Base-by-base conservation (phyloP, 2,888 invertebrate species). In the Chalcis sispes region DNA sequence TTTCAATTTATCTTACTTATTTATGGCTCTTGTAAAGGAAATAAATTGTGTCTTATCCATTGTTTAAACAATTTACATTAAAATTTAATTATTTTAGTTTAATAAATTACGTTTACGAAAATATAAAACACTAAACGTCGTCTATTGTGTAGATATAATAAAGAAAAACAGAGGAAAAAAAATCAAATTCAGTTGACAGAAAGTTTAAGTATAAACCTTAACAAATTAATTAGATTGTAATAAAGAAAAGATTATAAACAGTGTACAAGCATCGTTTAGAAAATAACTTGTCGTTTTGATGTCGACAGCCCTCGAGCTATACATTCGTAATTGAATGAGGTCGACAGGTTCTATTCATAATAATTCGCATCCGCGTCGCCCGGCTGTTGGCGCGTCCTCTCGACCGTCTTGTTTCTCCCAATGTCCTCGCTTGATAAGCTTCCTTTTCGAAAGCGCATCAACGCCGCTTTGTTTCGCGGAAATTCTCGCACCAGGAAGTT, bases 271-370 rank as follows among this genome's bases (percentile, higher is more conserved):
- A 20, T 15, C 13, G 23, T 62, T 46, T n/a, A 56, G 20, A 62
- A 69, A 64, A 58, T 77, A 69, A 73, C 70, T 77, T 69, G 61
- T 42, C 46, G 52, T 65, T 62, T 54, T 46, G 10, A 18, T 42
- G 18, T 32, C 18, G 52, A 62, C 29, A 42, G 40, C 25, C 20
- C 64, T 58, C 29, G 58, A 64, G 72, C 62, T 64, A 67, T 72
- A 65, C 65, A 69, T 70, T 77, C 65, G 70, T 65, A 77, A 77
- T 65, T 59, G 69, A 73, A 77, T 76, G 62, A 56, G 69, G 56
- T 72, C 59, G 69, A 29, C 56, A 23, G 29, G 13, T 18, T 64
- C 54, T 23, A 46, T 56, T 62, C 56, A 54, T 18, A 20, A 36
- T 23, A 23, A 52, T 61, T 70, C 36, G 69, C 8, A 50, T 50